A percentile compares a stretch with the other conserved stretches of the same genome.
Conservation (phyloP, 2,797 vertebrate species). For the Monodelphis domestica region DNA sequence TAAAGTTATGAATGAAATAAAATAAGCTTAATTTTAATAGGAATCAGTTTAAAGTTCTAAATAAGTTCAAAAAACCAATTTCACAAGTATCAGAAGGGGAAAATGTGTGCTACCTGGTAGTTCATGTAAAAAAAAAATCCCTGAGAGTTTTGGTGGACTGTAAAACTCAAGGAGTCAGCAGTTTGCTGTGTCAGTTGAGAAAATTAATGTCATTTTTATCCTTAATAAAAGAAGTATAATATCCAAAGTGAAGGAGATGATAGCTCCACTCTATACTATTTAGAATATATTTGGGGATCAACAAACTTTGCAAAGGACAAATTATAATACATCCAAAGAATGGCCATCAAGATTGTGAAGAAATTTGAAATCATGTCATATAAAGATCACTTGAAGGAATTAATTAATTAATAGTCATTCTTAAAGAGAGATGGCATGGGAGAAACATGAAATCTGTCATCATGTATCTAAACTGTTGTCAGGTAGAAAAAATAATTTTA, state of each 20-base stretch:
- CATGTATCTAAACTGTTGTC: neutral
- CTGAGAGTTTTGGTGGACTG: neutral
- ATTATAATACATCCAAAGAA: neutral
- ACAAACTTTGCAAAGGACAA: neutral
- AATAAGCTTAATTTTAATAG: neutral
- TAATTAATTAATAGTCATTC: neutral
- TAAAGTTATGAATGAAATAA: neutral
- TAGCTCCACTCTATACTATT: neutral
- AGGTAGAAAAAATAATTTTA: neutral
- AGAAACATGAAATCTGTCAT: neutral
- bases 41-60: neutral
- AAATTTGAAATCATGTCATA: neutral
- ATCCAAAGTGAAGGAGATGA: neutral
- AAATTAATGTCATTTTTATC: neutral
- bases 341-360: neutral
- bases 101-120: neutral
- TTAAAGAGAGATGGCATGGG: neutral
- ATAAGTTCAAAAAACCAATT: neutral
- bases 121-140: neutral
- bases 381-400: neutral
- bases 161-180: neutral
- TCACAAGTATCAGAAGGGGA: neutral
- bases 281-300: neutral
- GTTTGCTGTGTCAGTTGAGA: neutral
- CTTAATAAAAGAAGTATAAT: neutral